Conservation (phyloP, 2,113 vertebrate species). For the Mungos mungo region DNA sequence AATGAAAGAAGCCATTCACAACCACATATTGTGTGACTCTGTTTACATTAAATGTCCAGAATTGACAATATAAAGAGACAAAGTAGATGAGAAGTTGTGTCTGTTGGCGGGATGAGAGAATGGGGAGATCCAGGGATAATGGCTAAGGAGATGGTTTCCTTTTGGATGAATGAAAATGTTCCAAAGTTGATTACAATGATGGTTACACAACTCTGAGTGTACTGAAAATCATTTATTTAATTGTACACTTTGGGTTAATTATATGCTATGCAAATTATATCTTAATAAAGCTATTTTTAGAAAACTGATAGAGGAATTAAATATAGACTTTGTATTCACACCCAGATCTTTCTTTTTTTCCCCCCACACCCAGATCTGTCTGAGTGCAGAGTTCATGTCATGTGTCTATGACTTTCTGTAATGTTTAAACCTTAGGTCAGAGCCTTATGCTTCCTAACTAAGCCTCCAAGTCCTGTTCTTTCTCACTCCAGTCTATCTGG, state of each 20-base stretch:
- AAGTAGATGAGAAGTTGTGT: background rate
- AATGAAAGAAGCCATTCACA: constrained; percentile 10
- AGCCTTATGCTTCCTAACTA: background rate
- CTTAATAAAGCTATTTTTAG: background rate
- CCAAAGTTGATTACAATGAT: background rate
- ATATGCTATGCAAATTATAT: background rate
- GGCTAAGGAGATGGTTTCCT: background rate
- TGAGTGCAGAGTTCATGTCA: background rate
- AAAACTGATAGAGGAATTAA: background rate
- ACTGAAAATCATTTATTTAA: background rate
- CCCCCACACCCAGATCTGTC: background rate
- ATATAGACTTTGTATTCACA: background rate
- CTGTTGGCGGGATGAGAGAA: background rate
- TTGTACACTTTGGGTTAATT: background rate
- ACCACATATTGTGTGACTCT: background rate
- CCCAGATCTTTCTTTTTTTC: background rate
- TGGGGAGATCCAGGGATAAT: background rate
- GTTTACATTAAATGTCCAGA: background rate
- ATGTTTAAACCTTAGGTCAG: background rate
- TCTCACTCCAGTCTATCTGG: background rate
- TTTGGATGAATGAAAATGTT: background rate
- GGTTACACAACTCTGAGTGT: background rate
- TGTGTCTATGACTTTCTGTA: background rate
- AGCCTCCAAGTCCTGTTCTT: background rate
- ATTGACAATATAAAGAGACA: background rate